Conservation (phyloP, 2,797 vertebrate genomes). For the Danionella dracula region DNA sequence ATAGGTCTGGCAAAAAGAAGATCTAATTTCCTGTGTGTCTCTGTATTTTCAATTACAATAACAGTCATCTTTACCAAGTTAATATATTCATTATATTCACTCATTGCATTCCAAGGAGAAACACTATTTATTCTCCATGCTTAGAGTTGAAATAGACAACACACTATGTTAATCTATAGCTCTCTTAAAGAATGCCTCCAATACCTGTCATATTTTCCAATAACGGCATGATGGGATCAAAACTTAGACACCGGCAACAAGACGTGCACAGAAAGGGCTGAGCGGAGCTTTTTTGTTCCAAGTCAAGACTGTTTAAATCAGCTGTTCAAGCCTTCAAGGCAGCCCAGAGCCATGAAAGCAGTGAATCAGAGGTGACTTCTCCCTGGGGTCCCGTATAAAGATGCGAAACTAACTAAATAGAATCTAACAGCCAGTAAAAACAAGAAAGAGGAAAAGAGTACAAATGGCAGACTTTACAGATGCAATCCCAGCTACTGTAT, state of each 20-base stretch:
- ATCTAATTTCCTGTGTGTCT: background rate
- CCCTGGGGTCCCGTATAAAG: slow-evolving; percentile 70
- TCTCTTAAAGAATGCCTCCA: slow-evolving; percentile 53
- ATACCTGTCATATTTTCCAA: slow-evolving; percentile 65
- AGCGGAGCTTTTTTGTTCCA: slow-evolving; percentile 58
- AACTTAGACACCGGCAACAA: slow-evolving; percentile 61
- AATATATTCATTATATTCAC: slow-evolving; percentile 51
- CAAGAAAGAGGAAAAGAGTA: slow-evolving; percentile 27
- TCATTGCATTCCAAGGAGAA: slow-evolving; percentile 32
- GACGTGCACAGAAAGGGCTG: slow-evolving; percentile 55
- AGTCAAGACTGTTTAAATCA: slow-evolving; percentile 53
- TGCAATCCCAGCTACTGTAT: background rate
- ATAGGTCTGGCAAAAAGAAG: background rate
- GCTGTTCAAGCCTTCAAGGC: slow-evolving; percentile 58
- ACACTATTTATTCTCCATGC: slow-evolving; percentile 27
- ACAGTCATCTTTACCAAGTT: slow-evolving; percentile 25
- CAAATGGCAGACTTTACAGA: background rate
- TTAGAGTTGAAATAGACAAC: slow-evolving; percentile 54
- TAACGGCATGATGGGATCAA: slow-evolving; percentile 63
- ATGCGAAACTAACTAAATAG: slow-evolving; percentile 66
- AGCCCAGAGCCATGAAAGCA: slow-evolving; percentile 63
- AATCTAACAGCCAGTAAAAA: slow-evolving; percentile 60
- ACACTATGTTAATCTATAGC: slow-evolving; percentile 66
- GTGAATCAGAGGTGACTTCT: slow-evolving; percentile 57
- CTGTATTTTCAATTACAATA: background rate